These are phyloP conservation scores for Bathynomus jamesi DNA, from an alignment of 1,140 invertebrate species.

Conservation along the genomic window DNA sequence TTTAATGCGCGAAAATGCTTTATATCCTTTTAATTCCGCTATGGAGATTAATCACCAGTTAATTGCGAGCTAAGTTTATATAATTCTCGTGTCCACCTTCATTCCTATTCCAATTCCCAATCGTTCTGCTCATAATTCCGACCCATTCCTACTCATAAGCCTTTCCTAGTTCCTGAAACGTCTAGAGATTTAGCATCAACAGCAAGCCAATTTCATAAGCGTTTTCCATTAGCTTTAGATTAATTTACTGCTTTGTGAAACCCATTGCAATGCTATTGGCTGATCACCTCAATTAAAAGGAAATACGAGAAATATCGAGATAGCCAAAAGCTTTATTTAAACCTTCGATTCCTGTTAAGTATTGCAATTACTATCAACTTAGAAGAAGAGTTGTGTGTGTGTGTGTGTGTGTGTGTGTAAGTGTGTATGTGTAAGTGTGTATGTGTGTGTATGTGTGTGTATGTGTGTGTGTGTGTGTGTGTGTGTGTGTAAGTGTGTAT, in stretches of 20 bases:
- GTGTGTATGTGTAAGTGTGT: no score
- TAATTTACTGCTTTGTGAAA: slow-evolving; percentile 1
- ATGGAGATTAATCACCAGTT: not conserved
- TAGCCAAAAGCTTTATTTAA: slow-evolving; percentile 1
- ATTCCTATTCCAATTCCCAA: not conserved
- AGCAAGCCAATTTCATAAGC: not conserved
- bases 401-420: no score
- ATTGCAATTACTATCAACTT: not conserved
- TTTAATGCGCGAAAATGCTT: not conserved
- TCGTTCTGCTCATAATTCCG: not conserved
- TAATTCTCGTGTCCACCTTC: not conserved
- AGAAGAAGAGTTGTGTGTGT: not conserved
- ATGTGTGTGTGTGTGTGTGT: no score
- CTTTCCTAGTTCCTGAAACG: not conserved
- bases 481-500: no score
- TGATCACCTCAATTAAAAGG: not conserved
- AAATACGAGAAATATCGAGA: not conserved
- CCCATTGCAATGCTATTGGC: not conserved
- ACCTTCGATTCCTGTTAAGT: not conserved
- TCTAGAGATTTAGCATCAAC: slow-evolving; percentile 1
- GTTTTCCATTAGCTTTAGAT: not conserved
- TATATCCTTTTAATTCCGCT: not conserved
- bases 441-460: no score
- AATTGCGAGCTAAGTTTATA: not conserved
- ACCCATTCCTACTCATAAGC: not conserved